These are phyloP conservation scores for Ammodramus savannarum DNA, from an alignment of 2,113 vertebrate genomes.

Conservation along the genomic window DNA sequence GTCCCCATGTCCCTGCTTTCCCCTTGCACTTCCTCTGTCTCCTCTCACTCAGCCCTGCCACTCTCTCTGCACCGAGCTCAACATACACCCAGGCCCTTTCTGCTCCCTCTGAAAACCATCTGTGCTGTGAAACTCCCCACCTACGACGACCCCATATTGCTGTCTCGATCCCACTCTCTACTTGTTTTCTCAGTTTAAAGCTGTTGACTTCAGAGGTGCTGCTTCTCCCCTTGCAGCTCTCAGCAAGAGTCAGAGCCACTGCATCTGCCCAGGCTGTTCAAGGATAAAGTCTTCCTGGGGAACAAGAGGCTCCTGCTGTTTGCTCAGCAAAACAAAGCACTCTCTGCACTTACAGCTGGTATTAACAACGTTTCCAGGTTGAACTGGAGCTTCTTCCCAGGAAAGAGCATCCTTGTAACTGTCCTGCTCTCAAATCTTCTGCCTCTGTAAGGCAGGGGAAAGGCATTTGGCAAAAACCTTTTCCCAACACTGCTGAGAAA, in stretches of 20 bases:
- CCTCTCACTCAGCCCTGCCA: not conserved
- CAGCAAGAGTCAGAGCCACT: not conserved
- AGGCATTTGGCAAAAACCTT: not conserved
- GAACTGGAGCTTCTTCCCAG: not conserved
- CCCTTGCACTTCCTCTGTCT: not conserved
- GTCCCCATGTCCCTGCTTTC: not conserved
- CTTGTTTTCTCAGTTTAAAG: constrained; percentile 40
- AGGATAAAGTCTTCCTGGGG: not conserved
- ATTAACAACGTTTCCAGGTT: not conserved
- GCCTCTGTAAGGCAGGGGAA: not conserved
- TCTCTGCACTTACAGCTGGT: not conserved
- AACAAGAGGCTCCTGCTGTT: not conserved
- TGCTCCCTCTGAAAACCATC: constrained; percentile 33
- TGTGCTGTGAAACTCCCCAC: constrained; percentile 53
- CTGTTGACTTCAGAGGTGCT: constrained; percentile 13
- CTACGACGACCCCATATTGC: not conserved
- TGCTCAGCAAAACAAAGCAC: not conserved
- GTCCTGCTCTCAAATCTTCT: not conserved
- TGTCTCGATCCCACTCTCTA: constrained; percentile 19
- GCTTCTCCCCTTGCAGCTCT: not conserved
- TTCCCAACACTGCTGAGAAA: not conserved
- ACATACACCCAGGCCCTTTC: not conserved
- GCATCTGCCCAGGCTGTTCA: not conserved
- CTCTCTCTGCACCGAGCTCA: not conserved
- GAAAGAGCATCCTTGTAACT: not conserved